Base-by-base conservation (phyloP, 2,797 vertebrate species). In the Poecilia picta region DNA sequence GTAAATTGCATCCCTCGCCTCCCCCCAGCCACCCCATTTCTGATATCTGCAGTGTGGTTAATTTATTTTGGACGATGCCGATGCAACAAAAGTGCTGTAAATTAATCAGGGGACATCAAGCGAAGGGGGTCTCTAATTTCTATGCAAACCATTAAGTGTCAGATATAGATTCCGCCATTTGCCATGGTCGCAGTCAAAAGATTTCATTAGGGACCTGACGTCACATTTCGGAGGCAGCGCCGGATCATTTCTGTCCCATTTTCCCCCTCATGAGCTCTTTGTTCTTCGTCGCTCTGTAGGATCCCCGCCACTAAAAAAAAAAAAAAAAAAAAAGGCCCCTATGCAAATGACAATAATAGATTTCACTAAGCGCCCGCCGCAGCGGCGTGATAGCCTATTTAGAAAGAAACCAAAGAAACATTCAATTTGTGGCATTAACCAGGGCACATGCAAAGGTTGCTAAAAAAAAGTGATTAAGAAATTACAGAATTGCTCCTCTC, bases 101-200 rank as follows among this genome's bases (percentile, higher is more conserved):
- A 97, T 97, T 97, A 97, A 96, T 97, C 94, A 95, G 91, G 94
- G 95, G 95, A 96, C 96, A 96, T 96, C 94, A 94, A 95, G 88
- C 95, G 85, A 94, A 53, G 51, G 84, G 88, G 81, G 90, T 93
- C 92, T 96, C 95, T 97, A 97, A 97, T 98, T 98, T 98, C 96
- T 97, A 96, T 97, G 96, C 96, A 97, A 97, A 96, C 94, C 95
- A 96, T 96, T 97, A 97, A 97, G 95, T 96, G 97, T 97, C 97
- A 97, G 96, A 96, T 97, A 97, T 97, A 97, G 97, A 98, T 98
- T 97, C 95, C 95, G 89, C 96, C 97, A 97, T 98, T 98, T 97
- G 95, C 96, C 92, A 89, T 96, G 97, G 96, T 96, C 97, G 96
- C 97, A 97, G 96, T 96, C 95, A 98, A 96, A 97, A 95, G 95